Base-by-base conservation (phyloP, 2,113 vertebrate species). In the Tachysurus vachellii region DNA sequence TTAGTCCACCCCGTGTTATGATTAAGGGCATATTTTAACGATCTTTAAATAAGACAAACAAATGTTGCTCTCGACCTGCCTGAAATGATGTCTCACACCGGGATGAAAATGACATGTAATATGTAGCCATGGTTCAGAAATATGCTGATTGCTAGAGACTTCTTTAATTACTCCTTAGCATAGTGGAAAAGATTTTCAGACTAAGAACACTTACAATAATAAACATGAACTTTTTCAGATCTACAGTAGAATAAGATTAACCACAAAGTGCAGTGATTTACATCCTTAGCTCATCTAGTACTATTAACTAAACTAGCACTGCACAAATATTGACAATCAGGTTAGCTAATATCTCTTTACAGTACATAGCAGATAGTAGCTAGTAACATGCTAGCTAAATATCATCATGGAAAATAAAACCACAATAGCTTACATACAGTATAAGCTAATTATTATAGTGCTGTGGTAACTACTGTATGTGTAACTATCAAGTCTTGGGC, bases 31-130 rank as follows among this genome's bases (percentile, higher is more conserved):
- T 96, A 96, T 95, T 96, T 94, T 95, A 97, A 96, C 93, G 94
- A 96, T 95, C 94, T 96, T 95, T 96, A 96, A 96, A 95, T 94
- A 96, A 96, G 95, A 93, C 88, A 90, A 95, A 95, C 94, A 96
- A 96, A 96, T 95, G 95, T 96, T 96, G 93, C 95, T 95, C 96
- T 96, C 97, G 96, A 97, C 95, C 95, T 94, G 93, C 92, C 90
- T 92, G 93, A 91, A 90, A 89, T 91, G 92, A 88, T 93, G 94
- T 94, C 95, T 84, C 73, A 57, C 66, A 87, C 53, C 68, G 31
- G 92, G 93, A 94, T 93, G 92, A 93, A 93, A 95, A 93, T 94
- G 93, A 90, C 91, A 94, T 89, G 91, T 95, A 94, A 93, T 90
- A 90, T 89, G 91, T 91, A 92, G 89, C 66, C 68, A 7, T 75